Evolutionary conservation across 2,888 invertebrate genomes (phyloP), one percentile per base, ranked within the genome.

Genomic region (Salpingus planirostris): DNA sequence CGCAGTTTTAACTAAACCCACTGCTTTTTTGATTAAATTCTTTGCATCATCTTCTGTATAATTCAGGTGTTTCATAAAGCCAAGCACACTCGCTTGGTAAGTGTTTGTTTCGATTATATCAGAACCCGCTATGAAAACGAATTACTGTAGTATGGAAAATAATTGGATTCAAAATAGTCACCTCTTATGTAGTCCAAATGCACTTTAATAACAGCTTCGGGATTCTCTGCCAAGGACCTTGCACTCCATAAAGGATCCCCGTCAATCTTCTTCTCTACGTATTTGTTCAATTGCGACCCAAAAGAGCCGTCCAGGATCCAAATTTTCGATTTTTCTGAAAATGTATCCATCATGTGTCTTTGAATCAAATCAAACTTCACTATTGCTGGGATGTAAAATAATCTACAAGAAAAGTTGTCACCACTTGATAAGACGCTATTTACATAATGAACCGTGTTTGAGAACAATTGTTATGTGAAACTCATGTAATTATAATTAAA

Each of bases 201-300:
- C 1, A 83, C 80, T 44, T 74, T 71, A 37, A 78, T 70, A 28
- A 90, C 77, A 29, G 82, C 81, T 3, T 78, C 70, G 1, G 83
- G 83, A 58, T 86, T 72, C 2, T 80, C 80, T 33, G 76, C 71
- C 34, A 90, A 70, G 50, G 84, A 80, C 32, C 81, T 72, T 2
- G 88, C 79, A 49, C 84, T 85, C 89, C 89, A 91, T 15, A 90
- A 62, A 1, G 87, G 86, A 61, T 90, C 85, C 1, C 79, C 80
- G 55, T 86, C 81, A 31, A 84, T 76, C 33, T 73, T 71, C 42
- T 76, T 73, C 0, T 76, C 76, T 14, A 80, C 76, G 59, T 81
- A 77, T 15, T 73, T 74, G 0, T 76, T 75, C 42, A 87, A 68
- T 60, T 86, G 85, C 6, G 81, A 77, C 4, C 80, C 80, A 60